Conservation (phyloP, 2,113 vertebrate genomes). For the Salvelinus fontinalis region DNA sequence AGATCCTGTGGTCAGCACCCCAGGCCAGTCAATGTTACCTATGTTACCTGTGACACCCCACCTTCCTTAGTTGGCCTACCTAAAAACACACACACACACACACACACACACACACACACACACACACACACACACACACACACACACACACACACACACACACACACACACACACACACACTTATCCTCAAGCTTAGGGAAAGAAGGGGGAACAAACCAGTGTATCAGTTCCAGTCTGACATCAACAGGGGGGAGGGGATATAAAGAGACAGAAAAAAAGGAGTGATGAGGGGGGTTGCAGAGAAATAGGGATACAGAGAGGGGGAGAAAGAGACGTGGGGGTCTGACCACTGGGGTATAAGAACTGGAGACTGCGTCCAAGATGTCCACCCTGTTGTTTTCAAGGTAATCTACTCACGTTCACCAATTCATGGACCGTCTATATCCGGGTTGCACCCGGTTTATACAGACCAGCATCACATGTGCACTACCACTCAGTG, state of each 20-base stretch:
- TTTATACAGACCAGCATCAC: no score
- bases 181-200: not conserved
- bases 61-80: not conserved
- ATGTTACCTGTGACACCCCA: not conserved
- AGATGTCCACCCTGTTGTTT: no score
- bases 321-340: constrained; percentile 21
- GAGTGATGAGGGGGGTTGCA: constrained; percentile 27
- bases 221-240: no score
- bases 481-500: no score
- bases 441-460: no score
- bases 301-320: constrained; percentile 64
- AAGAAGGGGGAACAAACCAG: not conserved
- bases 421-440: no score
- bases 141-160: not conserved
- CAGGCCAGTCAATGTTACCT: not conserved
- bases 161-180: not conserved
- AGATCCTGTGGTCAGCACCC: not conserved
- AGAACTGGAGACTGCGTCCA: not conserved
- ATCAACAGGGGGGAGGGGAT: no score
- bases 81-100: constrained; percentile 9
- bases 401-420: no score
- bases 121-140: not conserved
- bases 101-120: not conserved
- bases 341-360: not conserved
- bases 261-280: not conserved